phyloP scores from a whole-genome alignment of 2,888 invertebrate genomes.

The Cosmopolites sordidus region DNA sequence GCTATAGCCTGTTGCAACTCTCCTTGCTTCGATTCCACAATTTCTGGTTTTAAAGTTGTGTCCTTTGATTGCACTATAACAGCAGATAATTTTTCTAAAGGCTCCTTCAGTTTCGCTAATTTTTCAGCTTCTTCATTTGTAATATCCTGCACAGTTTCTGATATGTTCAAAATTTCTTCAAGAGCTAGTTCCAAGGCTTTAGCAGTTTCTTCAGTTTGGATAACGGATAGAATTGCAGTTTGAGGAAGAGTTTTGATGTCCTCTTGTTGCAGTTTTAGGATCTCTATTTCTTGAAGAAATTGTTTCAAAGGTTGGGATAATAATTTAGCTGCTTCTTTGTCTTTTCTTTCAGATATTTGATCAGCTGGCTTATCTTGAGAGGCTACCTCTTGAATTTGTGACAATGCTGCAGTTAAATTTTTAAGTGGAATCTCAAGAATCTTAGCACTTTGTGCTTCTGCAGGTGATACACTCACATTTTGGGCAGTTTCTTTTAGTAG shows the following conservation, averaged over 20 bases:
- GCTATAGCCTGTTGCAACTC: slow-evolving; percentile 25
- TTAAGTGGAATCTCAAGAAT: slow-evolving; percentile 6
- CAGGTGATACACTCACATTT: slow-evolving; percentile 3
- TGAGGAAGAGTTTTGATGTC: slow-evolving; percentile 21
- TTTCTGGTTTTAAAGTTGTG: slow-evolving; percentile 15
- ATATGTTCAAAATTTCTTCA: slow-evolving; percentile 7
- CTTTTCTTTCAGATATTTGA: slow-evolving; percentile 7
- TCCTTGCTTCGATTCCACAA: slow-evolving; percentile 23
- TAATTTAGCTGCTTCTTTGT: slow-evolving; percentile 11
- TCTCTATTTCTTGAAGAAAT: slow-evolving; percentile 18
- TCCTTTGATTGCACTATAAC: slow-evolving; percentile 14
- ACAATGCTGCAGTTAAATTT: slow-evolving; percentile 2
- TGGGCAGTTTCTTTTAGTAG: slow-evolving; percentile 12
- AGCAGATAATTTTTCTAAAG: slow-evolving; percentile 20
- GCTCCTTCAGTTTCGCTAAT: slow-evolving; percentile 12
- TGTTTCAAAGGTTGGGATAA: slow-evolving; percentile 10
- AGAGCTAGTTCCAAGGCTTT: slow-evolving; percentile 15
- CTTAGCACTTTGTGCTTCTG: slow-evolving; percentile 13
- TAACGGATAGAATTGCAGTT: slow-evolving; percentile 28
- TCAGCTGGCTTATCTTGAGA: background rate
- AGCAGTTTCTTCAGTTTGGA: slow-evolving; percentile 25
- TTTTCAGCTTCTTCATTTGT: slow-evolving; percentile 14
- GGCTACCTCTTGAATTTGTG: slow-evolving; percentile 2
- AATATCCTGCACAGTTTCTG: slow-evolving; percentile 14
- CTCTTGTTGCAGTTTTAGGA: slow-evolving; percentile 14